Evolutionary conservation across 2,888 invertebrate species (phyloP), one percentile per base, ranked within the genome.

Genomic region (Oxycera nigricornis): DNA sequence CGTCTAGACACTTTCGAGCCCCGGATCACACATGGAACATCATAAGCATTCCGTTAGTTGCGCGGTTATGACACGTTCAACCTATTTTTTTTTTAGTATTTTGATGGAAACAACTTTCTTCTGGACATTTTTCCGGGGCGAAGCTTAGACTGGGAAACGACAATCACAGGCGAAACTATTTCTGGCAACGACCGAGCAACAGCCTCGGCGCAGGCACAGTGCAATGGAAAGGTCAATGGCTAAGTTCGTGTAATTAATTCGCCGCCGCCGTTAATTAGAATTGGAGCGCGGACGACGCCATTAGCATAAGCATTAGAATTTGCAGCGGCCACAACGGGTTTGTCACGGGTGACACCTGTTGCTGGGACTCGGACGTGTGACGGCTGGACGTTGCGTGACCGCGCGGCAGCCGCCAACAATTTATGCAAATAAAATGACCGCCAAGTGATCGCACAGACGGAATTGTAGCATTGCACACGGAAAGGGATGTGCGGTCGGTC

Each of bases 181-280:
- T 31, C 31, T 30, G 61, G 61, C 61, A 30, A 61, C 61, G 20
- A 31, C 1, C 61, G 17, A 6, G 14, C 61, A 61, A 30, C 52
- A 55, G 7, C 7, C 24, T 22, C 24, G 11, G 30, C 61, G 30
- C n/a, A n/a, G n/a, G 61, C n/a, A 31, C n/a, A 61, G 31, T 61
- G 61, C 61, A 61, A 61, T 61, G 1, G 31, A 61, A 61, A 61
- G 61, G 61, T 61, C 61, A 61, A 61, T 61, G 61, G 20, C 61
- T 61, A 61, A 31, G 30, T 61, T 61, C 17, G 31, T 31, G 31
- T 61, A 61, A 61, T 61, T 61, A 61, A 61, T 31, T 61, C 28
- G 61, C 11, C 17, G 61, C n/a, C 7, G 31, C 17, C 31, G 31
- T 61, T 61, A 31, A n/a, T 61, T 30, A 30, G 30, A 31, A 61